Evolutionary conservation across 2,113 vertebrate species (phyloP).

Genomic region (Pelecanus crispus): DNA sequence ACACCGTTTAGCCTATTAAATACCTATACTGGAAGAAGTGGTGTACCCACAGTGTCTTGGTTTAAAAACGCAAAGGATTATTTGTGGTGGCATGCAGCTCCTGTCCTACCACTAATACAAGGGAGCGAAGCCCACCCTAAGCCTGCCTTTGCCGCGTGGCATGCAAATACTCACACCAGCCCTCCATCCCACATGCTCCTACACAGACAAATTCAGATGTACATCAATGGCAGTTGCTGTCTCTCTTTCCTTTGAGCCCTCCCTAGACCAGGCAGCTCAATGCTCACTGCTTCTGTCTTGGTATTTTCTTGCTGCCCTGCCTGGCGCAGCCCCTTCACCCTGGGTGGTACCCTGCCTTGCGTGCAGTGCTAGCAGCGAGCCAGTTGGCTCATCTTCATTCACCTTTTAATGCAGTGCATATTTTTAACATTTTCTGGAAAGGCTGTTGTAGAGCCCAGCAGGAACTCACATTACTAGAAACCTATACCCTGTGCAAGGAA

Average conservation of each 20-base stretch:
- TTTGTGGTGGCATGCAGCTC: not conserved
- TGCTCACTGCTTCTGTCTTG: not conserved
- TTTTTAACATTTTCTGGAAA: constrained; percentile 15
- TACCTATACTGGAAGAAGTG: constrained; percentile 37
- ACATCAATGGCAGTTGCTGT: not conserved
- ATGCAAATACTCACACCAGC: not conserved
- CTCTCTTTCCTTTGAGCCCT: not conserved
- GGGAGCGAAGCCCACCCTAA: rapidly evolving
- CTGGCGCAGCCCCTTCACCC: rapidly evolving
- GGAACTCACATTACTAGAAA: constrained; percentile 51
- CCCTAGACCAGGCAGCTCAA: not conserved
- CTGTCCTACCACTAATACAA: not conserved
- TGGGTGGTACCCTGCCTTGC: not conserved
- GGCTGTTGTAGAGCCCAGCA: not conserved
- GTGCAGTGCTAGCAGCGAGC: not conserved
- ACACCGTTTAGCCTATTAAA: constrained; percentile 65
- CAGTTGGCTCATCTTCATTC: not conserved
- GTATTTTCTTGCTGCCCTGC: not conserved
- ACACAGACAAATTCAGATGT: not conserved
- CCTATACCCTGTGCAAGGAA: not conserved
- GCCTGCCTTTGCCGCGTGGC: not conserved
- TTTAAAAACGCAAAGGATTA: not conserved
- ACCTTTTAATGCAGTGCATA: not conserved
- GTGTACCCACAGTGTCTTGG: not conserved
- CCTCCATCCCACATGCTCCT: not conserved